phyloP scores from a whole-genome alignment of 2,113 vertebrate genomes.

The Pleuronectes platessa region DNA sequence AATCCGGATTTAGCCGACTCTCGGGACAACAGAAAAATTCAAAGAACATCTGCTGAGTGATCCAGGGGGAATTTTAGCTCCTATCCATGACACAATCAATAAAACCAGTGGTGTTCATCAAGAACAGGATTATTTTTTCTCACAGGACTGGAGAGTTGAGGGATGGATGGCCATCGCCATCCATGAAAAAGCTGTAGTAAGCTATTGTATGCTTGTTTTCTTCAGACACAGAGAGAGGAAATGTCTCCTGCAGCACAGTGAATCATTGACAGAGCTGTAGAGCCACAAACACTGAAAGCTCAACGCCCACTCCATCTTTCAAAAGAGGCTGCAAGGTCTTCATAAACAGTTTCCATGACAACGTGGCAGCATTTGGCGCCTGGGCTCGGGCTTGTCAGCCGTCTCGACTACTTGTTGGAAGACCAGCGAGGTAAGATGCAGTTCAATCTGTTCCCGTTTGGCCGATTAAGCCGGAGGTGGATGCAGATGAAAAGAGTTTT shows the following conservation, averaged over 20 bases:
- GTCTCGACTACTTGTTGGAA: constrained; percentile 39
- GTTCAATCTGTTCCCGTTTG: constrained; percentile 42
- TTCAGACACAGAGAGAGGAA: constrained; percentile 12
- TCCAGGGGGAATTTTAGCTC: neutral
- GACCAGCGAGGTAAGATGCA: constrained; percentile 43
- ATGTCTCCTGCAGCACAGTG: constrained; percentile 24
- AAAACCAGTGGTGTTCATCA: neutral
- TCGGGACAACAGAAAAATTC: neutral
- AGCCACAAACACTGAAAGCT: constrained; percentile 31
- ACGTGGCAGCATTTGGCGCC: constrained; percentile 44
- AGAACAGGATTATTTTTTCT: neutral
- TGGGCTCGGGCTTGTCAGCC: constrained; percentile 34
- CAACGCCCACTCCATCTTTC: constrained; percentile 65
- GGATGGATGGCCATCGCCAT: constrained; percentile 30
- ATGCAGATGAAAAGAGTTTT: constrained; percentile 15
- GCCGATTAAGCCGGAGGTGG: constrained; percentile 13
- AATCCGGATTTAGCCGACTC: neutral
- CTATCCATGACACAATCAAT: neutral
- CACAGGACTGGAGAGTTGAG: neutral
- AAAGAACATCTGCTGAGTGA: neutral
- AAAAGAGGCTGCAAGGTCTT: constrained; percentile 65
- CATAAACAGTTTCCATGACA: constrained; percentile 75
- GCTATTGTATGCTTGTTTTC: neutral
- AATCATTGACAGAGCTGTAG: constrained; percentile 39
- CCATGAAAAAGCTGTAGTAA: neutral